These are phyloP conservation scores for Pocota personata DNA, from an alignment of 2,888 invertebrate genomes.

Conservation along the genomic window DNA sequence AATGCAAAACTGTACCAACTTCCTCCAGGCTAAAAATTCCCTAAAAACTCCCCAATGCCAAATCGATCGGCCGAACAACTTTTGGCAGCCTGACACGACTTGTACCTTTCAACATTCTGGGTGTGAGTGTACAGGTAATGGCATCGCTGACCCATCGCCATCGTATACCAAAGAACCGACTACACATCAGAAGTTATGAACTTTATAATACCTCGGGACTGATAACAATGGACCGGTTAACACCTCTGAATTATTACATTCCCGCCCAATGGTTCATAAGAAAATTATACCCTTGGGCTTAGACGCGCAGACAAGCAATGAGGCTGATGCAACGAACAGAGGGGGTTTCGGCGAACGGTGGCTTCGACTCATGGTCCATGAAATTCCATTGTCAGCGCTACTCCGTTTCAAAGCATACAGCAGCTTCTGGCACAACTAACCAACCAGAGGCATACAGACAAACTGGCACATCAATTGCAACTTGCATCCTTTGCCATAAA, in stretches of 20 bases:
- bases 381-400: conserved; percentile 57
- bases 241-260: conserved; percentile 67
- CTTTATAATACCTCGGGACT: conserved; percentile 47
- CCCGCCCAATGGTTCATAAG: conserved; percentile 61
- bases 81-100: conserved; percentile 4
- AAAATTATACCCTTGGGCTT: conserved; percentile 59
- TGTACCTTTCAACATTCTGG: neutral
- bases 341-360: conserved; percentile 5
- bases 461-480: conserved; percentile 57
- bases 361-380: conserved; percentile 39
- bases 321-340: conserved; percentile 3
- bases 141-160: conserved; percentile 28
- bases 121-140: conserved; percentile 3
- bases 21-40: conserved; percentile 1
- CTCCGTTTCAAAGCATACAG: conserved; percentile 1
- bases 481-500: conserved; percentile 52
- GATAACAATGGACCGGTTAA: conserved; percentile 64
- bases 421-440: conserved; percentile 31
- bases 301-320: conserved; percentile 43
- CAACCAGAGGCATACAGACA: conserved; percentile 31
- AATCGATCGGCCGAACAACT: conserved; percentile 10
- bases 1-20: conserved; percentile 5
- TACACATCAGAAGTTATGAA: conserved; percentile 63
- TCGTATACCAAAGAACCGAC: conserved; percentile 29
- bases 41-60: conserved; percentile 1